phyloP scores from a whole-genome alignment of 2,797 vertebrate genomes.

The Kryptolebias ocellatus region DNA sequence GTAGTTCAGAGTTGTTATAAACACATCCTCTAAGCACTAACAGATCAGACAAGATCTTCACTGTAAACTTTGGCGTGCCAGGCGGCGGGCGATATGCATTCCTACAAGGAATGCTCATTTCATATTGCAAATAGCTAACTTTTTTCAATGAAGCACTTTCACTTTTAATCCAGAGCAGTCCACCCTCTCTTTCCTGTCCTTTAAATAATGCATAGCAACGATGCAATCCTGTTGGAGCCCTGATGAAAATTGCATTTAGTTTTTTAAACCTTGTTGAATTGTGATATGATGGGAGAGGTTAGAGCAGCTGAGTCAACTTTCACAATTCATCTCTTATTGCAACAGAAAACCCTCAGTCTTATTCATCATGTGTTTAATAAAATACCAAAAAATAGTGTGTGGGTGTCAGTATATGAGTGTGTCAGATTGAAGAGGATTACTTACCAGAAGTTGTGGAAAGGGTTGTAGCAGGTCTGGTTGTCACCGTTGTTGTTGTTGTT shows the following conservation, averaged over 20 bases:
- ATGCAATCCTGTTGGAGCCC: neutral
- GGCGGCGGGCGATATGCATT: too few relatives aligned
- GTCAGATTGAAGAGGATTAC: neutral
- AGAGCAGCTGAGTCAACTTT: neutral
- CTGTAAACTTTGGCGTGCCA: too few relatives aligned
- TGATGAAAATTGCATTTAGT: neutral
- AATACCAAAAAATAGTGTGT: neutral
- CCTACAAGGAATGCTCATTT: too few relatives aligned
- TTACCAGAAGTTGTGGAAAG: conserved; percentile 55
- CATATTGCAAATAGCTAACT: too few relatives aligned
- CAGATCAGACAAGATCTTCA: too few relatives aligned
- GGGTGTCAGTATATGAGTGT: neutral
- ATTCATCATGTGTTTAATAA: neutral
- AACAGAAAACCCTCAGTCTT: too few relatives aligned
- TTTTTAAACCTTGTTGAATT: neutral
- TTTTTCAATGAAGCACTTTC: too few relatives aligned
- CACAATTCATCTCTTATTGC: neutral
- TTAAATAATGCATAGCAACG: neutral
- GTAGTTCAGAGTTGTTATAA: too few relatives aligned
- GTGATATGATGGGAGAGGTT: neutral
- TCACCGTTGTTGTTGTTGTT: conserved; percentile 12
- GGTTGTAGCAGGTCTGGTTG: neutral
- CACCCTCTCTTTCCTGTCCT: neutral
- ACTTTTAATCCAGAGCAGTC: neutral
- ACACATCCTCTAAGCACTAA: too few relatives aligned